Base-by-base conservation (phyloP, 1,140 invertebrate genomes). In the Wasmannia auropunctata region DNA sequence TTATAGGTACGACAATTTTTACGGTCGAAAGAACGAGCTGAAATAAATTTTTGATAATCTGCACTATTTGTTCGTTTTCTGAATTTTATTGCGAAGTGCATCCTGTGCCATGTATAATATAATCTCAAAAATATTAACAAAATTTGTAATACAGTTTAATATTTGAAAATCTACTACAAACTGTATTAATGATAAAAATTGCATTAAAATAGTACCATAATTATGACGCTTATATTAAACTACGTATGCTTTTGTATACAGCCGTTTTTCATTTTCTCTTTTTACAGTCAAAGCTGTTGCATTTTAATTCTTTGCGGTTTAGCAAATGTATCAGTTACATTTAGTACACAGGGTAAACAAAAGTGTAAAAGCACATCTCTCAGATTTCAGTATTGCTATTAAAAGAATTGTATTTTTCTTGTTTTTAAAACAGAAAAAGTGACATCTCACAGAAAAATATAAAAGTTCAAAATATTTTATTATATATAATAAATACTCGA, bases 31-130 rank as follows among this genome's bases (percentile, higher is more conserved):
- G 22, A 77, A 67, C 31, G 54, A 54, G 37, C 67, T 75, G 69
- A 63, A 63, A 70, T 69, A 54, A 72, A 54, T 60, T 72, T 74
- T 56, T 28, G n/a, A n/a, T n/a, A n/a, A 46, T 65, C 22, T 10
- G 10, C 7, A 56, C 31, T 51, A 76, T 77, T 87, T 67, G 34
- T 77, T 87, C 58, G 34, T 43, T 74, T 43, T 28, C 14, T 5
- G 7, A 43, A 10, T 85, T 77, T 77, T 77, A 65, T 85, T 43
- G 28, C 70, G n/a, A 56, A 3, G 0, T 25, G 10, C 16, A 77
- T 46, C 46, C 54, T 34, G n/a, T n/a, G n/a, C 10, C 40, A 1
- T 10, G 7, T 31, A 37, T 2, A n/a, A 40, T 37, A 11, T 49
- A 60, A 62, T 62, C 16, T 28, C 3, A 62, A 4, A 2, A 62